A percentile compares a stretch with the other conserved stretches of the same genome.
phyloP scores from a whole-genome alignment of 2,113 vertebrate genomes.

The Orycteropus afer region DNA sequence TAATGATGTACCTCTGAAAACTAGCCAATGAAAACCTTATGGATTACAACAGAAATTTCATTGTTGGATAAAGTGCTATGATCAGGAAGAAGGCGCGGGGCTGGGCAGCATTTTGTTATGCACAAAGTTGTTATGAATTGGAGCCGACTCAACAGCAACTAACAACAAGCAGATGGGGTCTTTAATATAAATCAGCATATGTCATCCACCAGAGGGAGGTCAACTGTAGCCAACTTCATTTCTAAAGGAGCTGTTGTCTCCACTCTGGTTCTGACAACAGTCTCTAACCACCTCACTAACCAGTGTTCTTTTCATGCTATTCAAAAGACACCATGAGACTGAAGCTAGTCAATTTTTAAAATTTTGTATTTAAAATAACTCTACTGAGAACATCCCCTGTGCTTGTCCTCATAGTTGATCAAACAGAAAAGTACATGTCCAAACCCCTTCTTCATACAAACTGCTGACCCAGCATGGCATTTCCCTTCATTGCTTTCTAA shows the following conservation, averaged over 20 bases:
- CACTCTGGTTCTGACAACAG: not conserved
- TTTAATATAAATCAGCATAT: not conserved
- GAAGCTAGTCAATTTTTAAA: constrained; percentile 53
- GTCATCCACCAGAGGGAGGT: not conserved
- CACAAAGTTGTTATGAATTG: not conserved
- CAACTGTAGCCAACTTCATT: not conserved
- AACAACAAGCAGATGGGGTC: not conserved
- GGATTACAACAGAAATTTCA: not conserved
- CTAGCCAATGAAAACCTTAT: not conserved
- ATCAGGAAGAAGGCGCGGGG: not conserved
- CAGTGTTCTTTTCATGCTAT: constrained; percentile 14
- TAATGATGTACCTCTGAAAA: not conserved
- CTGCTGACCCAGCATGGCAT: constrained; percentile 6
- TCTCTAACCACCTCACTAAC: not conserved
- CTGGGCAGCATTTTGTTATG: not conserved
- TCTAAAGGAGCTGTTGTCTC: constrained; percentile 6
- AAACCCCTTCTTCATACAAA: constrained; percentile 53
- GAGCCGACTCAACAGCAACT: not conserved
- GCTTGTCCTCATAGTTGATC: constrained; percentile 14
- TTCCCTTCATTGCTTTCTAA: constrained; percentile 65
- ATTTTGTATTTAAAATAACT: constrained; percentile 52
- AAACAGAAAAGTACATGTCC: constrained; percentile 44
- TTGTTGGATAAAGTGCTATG: too few relatives aligned
- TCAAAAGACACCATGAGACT: constrained; percentile 53
- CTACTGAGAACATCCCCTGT: constrained; percentile 4